Evolutionary conservation across 2,888 invertebrate genomes (phyloP).

Genomic region (Chorisops tibialis): DNA sequence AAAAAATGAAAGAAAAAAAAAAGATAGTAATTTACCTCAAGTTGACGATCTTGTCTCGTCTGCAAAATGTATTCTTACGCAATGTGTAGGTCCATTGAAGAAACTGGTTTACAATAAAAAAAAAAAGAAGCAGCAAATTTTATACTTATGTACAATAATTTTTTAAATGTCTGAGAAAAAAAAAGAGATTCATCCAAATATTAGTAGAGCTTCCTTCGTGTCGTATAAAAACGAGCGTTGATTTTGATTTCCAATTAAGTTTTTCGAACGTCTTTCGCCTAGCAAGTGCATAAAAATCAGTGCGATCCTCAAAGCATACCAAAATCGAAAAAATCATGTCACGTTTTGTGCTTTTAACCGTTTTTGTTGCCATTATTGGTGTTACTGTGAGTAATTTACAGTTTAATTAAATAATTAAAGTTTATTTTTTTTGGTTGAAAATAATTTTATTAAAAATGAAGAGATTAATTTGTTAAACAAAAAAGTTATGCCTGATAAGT

Average conservation of each 20-base stretch:
- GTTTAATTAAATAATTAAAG: neutral
- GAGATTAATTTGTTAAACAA: neutral
- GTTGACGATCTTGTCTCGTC: constrained; percentile 5
- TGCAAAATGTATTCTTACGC: constrained; percentile 19
- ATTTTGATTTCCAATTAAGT: constrained; percentile 18
- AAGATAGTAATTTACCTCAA: no score
- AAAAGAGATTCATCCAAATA: constrained; percentile 6
- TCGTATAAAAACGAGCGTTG: constrained; percentile 23
- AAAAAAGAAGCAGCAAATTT: constrained; percentile 17
- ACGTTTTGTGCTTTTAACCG: constrained; percentile 9
- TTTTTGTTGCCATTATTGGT: constrained; percentile 18
- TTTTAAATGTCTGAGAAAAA: constrained; percentile 13
- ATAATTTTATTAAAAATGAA: neutral
- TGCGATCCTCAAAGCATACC: neutral
- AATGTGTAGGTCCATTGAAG: constrained; percentile 1
- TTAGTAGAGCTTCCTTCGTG: constrained; percentile 16
- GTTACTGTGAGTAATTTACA: constrained; percentile 11
- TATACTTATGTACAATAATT: constrained; percentile 12
- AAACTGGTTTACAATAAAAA: constrained; percentile 21
- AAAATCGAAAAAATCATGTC: constrained; percentile 20
- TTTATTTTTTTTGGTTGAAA: neutral
- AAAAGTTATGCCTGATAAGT: neutral
- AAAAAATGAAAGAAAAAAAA: no score
- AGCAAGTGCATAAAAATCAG: constrained; percentile 5
- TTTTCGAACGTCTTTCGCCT: constrained; percentile 18